A percentile compares a stretch with the other conserved stretches of the same genome.
Evolutionary conservation across 1,140 invertebrate species (phyloP).

Genomic region (Bursaphelenchus mucronatus): DNA sequence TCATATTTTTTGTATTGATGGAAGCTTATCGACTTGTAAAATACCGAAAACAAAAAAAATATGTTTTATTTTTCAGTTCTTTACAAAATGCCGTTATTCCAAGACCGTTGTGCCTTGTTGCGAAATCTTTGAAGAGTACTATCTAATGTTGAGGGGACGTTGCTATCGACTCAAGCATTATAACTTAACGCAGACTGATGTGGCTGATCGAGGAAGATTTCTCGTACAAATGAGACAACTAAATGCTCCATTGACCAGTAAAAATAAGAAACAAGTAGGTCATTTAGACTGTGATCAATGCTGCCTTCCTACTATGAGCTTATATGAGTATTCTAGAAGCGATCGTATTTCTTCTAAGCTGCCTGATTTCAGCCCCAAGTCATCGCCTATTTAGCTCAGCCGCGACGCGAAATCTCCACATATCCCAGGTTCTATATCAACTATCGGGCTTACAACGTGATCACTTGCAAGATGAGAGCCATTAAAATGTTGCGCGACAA

Average conservation of each 20-base stretch:
- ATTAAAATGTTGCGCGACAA: constrained; percentile 2
- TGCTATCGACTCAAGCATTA: constrained; percentile 30
- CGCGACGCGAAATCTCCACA: constrained; percentile 1
- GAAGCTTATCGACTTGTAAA: no score
- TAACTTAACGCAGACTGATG: constrained; percentile 34
- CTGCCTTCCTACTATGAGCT: no score
- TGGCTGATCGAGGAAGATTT: constrained; percentile 37
- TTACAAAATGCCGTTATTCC: constrained; percentile 30
- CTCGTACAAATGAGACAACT: constrained; percentile 33
- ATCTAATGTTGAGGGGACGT: constrained; percentile 42
- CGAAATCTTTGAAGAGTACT: constrained; percentile 24
- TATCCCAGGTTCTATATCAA: constrained; percentile 13
- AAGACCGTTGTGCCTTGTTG: constrained; percentile 26
- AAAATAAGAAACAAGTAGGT: constrained; percentile 28
- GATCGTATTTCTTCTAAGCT: no score
- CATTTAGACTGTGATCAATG: neutral
- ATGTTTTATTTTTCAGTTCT: no score
- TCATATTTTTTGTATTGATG: no score
- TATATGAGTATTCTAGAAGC: no score
- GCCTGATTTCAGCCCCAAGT: no score
- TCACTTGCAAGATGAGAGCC: neutral
- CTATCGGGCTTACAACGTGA: constrained; percentile 1
- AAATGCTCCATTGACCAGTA: constrained; percentile 15
- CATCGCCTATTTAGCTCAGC: no score
- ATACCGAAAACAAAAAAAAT: no score